These are phyloP conservation scores for Drusus annulatus DNA, from an alignment of 1,140 invertebrate genomes.

Conservation along the genomic window DNA sequence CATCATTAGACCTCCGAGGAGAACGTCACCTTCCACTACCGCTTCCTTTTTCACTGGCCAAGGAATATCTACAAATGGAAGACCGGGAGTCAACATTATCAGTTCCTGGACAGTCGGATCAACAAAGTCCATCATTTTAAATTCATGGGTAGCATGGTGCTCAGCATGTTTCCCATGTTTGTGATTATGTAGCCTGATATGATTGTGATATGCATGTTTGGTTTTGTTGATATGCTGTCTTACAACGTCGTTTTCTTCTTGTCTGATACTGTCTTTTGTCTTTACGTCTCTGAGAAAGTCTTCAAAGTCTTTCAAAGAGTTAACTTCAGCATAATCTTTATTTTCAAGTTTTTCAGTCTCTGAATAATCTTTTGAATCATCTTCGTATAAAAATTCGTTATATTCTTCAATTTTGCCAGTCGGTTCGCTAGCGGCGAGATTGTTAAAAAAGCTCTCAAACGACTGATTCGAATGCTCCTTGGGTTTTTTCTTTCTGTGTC, in stretches of 20 bases:
- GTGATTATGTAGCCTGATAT: constrained; percentile 7
- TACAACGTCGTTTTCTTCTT: neutral
- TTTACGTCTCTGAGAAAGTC: constrained; percentile 42
- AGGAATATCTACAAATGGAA: constrained; percentile 41
- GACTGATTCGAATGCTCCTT: constrained; percentile 44
- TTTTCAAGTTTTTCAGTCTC: constrained; percentile 30
- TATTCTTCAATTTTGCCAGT: constrained; percentile 13
- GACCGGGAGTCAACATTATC: constrained; percentile 46
- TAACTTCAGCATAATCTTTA: constrained; percentile 37
- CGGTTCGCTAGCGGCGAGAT: constrained; percentile 24
- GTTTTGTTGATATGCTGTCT: constrained; percentile 39
- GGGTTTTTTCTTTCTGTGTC: constrained; percentile 53
- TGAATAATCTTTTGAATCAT: constrained; percentile 32
- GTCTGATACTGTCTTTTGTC: constrained; percentile 1
- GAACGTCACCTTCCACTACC: constrained; percentile 86
- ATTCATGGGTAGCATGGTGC: constrained; percentile 38
- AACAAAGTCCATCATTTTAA: constrained; percentile 47
- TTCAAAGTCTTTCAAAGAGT: constrained; percentile 38
- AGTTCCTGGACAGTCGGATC: constrained; percentile 51
- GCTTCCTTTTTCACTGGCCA: constrained; percentile 93
- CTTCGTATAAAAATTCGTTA: constrained; percentile 56
- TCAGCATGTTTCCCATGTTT: constrained; percentile 38
- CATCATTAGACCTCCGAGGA: constrained; percentile 95
- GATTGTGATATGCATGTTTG: constrained; percentile 37
- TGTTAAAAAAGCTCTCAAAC: constrained; percentile 52